phyloP scores from a whole-genome alignment of 2,113 vertebrate species.

The Bungarus multicinctus region DNA sequence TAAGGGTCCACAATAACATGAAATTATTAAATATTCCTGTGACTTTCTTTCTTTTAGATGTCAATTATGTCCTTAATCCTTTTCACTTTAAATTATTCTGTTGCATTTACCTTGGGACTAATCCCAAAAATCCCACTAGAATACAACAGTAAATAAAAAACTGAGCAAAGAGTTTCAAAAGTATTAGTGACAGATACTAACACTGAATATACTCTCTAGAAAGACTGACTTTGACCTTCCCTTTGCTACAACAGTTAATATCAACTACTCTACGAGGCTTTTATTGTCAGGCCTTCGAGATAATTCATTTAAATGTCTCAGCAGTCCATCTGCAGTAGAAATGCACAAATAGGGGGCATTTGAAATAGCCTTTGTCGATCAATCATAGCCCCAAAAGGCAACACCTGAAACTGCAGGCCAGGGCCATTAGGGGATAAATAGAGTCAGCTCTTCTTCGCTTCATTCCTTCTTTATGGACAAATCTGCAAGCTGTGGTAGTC shows the following conservation, averaged over 20 bases:
- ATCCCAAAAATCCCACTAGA: neutral
- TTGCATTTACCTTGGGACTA: neutral
- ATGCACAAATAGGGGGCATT: neutral
- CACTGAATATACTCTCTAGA: neutral
- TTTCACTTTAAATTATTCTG: neutral
- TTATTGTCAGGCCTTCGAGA: neutral
- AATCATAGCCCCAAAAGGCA: neutral
- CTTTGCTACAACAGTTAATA: slow-evolving; percentile 4
- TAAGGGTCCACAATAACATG: neutral
- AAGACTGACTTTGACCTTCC: slow-evolving; percentile 9
- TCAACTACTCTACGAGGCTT: neutral
- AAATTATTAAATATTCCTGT: neutral
- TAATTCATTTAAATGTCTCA: slow-evolving; percentile 9
- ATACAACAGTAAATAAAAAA: neutral
- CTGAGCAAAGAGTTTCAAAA: neutral
- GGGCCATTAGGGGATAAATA: neutral
- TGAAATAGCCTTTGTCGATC: neutral
- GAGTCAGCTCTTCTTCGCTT: neutral
- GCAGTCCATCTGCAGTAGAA: neutral
- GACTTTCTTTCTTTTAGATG: neutral
- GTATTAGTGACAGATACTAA: neutral
- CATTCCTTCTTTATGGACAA: neutral
- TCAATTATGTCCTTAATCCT: neutral
- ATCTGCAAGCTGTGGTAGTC: neutral
- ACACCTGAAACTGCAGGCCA: neutral